phyloP scores from a whole-genome alignment of 2,113 vertebrate species.

The Elachura formosa region DNA sequence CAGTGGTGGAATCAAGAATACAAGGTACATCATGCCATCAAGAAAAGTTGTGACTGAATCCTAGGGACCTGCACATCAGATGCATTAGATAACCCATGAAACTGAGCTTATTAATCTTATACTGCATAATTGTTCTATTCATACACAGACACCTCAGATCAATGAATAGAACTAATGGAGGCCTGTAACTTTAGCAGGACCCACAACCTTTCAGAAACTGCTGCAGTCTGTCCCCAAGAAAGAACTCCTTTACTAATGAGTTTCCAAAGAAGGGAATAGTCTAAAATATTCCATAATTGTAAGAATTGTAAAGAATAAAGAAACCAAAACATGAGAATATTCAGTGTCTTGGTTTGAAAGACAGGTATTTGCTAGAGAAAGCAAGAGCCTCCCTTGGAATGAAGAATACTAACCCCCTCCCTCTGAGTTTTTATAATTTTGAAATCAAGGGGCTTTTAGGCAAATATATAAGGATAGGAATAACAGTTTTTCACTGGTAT shows the following conservation, averaged over 20 bases:
- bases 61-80: background rate
- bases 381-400: too few species aligned
- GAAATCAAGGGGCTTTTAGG: too few species aligned
- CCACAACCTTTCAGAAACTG: background rate
- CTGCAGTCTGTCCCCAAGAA: background rate
- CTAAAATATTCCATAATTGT: background rate
- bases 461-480: too few species aligned
- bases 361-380: too few species aligned
- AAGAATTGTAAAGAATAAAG: background rate
- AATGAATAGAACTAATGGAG: background rate
- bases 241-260: background rate
- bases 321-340: background rate
- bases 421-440: too few species aligned
- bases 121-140: background rate
- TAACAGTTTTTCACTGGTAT: too few species aligned
- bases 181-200: background rate
- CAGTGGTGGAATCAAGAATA: background rate
- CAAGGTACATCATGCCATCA: accelerated
- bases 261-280: background rate
- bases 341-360: too few species aligned
- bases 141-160: background rate
- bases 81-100: background rate
- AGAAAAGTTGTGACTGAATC: background rate
- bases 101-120: background rate
- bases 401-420: too few species aligned